phyloP scores from a whole-genome alignment of 2,113 vertebrate genomes.

The Lasiurus cinereus region DNA sequence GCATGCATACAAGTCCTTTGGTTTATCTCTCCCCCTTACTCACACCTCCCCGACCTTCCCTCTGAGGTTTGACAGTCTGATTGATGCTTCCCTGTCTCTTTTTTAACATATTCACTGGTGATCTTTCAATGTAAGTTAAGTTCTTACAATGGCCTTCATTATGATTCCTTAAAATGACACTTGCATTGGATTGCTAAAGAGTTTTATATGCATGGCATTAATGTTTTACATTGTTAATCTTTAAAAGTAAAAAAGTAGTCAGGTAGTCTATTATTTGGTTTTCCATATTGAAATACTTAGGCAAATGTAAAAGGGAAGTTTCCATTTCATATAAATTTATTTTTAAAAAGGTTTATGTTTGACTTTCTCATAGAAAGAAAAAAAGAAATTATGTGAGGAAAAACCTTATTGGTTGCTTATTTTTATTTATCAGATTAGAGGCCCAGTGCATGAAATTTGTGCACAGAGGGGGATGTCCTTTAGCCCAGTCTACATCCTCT shows the following conservation, averaged over 20 bases:
- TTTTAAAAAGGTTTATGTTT: neutral
- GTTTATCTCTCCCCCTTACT: no score
- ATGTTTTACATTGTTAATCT: neutral
- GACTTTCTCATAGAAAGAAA: neutral
- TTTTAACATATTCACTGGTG: neutral
- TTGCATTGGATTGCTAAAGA: neutral
- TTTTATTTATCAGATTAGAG: neutral
- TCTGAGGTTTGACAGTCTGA: no score
- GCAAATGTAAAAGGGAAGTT: neutral
- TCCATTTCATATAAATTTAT: neutral
- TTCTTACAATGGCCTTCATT: neutral
- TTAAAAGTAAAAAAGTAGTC: neutral
- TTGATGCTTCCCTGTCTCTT: no score
- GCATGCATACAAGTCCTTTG: no score
- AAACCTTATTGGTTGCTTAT: neutral
- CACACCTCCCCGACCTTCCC: no score
- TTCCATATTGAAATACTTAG: neutral
- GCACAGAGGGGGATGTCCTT: no score
- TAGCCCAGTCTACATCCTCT: no score
- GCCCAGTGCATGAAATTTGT: no score
- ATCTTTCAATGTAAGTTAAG: neutral
- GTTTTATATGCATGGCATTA: neutral
- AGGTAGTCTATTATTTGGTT: neutral
- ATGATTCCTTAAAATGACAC: neutral
- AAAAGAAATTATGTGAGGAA: neutral